Evolutionary conservation across 53 echinoderm and acorn worm species (phyloP).

Genomic region (Paracentrotus lividus): DNA sequence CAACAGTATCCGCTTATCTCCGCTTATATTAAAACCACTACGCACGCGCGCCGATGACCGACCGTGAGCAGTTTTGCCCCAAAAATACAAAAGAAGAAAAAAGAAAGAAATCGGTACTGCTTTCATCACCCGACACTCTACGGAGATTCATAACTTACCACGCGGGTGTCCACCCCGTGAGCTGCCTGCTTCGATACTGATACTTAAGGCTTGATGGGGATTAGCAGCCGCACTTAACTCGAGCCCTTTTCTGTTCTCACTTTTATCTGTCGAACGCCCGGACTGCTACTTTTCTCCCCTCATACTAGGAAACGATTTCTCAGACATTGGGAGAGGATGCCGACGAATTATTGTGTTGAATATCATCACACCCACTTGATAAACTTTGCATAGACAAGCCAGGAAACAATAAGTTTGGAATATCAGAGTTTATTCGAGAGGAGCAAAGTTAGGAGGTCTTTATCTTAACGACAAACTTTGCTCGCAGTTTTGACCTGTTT

Average conservation of each 20-base stretch:
- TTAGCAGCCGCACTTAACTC: conserved; percentile 62
- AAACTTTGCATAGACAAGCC: conserved; percentile 10
- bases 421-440: background rate
- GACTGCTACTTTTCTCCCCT: background rate
- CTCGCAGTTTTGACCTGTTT: background rate
- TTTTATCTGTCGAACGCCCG: background rate
- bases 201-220: conserved; percentile 44
- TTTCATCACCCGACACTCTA: conserved; percentile 63
- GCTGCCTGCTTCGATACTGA: conserved; percentile 53
- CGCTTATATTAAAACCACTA: background rate
- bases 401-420: conserved; percentile 40
- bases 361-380: conserved; percentile 44
- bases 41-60: conserved; percentile 49
- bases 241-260: conserved; percentile 24
- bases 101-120: conserved; percentile 28
- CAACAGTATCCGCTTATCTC: conserved; percentile 24
- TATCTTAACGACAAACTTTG: background rate
- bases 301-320: conserved; percentile 27
- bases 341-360: background rate
- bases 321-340: conserved; percentile 13
- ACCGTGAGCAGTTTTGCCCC: conserved; percentile 4
- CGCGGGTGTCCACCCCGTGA: conserved; percentile 54
- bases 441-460: background rate
- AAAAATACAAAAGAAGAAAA: background rate
- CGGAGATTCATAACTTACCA: conserved; percentile 60